A percentile compares a stretch with the other conserved stretches of the same genome.
Evolutionary conservation across 2,888 invertebrate species (phyloP).

Genomic region (Apotomis turbidana): DNA sequence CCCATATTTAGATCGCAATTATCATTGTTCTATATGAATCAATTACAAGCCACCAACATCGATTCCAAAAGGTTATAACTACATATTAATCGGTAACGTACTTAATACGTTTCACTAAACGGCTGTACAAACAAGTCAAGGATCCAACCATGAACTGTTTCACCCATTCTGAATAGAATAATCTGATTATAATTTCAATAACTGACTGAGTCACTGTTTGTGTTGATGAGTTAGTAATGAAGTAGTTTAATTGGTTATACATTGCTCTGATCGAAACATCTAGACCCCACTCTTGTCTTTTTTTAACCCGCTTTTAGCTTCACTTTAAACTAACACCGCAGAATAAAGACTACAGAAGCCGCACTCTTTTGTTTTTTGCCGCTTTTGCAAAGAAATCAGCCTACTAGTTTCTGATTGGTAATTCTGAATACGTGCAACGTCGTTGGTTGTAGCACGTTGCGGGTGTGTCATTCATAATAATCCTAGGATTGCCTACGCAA

Average conservation of each 20-base stretch:
- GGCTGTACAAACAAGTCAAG: conserved; percentile 22
- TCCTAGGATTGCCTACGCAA: no score
- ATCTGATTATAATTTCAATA: conserved; percentile 27
- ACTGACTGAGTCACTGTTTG: conserved; percentile 36
- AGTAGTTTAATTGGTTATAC: conserved; percentile 1
- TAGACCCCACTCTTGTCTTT: no score
- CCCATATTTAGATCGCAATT: conserved; percentile 25
- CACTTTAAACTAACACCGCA: no score
- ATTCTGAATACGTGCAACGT: no score
- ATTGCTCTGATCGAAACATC: not conserved
- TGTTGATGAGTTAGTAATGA: conserved; percentile 16
- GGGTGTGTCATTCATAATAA: no score
- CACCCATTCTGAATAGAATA: conserved; percentile 31
- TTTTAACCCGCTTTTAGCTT: no score
- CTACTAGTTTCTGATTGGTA: no score
- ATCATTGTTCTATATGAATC: conserved; percentile 36
- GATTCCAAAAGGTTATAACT: not conserved
- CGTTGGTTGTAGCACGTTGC: no score
- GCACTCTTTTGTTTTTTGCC: no score
- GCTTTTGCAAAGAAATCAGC: no score
- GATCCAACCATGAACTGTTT: conserved; percentile 31
- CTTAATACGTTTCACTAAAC: conserved; percentile 9
- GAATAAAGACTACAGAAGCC: no score
- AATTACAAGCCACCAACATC: not conserved
- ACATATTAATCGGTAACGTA: not conserved